phyloP scores from a whole-genome alignment of 1,140 invertebrate species.

The Brachionus koreanus region DNA sequence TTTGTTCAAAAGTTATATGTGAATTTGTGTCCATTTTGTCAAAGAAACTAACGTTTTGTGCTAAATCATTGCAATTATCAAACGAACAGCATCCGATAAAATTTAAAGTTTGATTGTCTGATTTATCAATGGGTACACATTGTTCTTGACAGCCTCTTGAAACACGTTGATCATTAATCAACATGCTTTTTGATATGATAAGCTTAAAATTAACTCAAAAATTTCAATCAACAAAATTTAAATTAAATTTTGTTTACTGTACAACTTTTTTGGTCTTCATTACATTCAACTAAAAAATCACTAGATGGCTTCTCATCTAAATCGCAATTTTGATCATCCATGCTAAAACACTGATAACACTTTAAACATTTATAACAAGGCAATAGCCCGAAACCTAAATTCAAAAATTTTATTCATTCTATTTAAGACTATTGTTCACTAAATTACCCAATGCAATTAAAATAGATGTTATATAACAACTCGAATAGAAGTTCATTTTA shows the following conservation, averaged over 20 bases:
- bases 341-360: slow-evolving; percentile 11
- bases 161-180: not conserved
- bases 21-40: no score
- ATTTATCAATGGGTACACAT: not conserved
- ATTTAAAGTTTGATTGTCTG: not conserved
- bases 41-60: not conserved
- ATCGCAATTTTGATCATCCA: not conserved
- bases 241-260: not conserved
- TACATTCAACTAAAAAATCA: not conserved
- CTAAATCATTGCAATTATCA: not conserved
- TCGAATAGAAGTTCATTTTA: no score
- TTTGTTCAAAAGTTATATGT: no score
- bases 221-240: not conserved
- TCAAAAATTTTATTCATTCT: not conserved
- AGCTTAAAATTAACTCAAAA: not conserved
- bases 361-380: not conserved
- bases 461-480: no score
- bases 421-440: not conserved
- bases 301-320: not conserved
- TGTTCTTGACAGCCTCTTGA: not conserved
- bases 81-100: not conserved
- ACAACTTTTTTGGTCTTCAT: not conserved
- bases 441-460: not conserved
- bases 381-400: not conserved
- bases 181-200: not conserved